Conservation (phyloP, 2,113 vertebrate species). For the Podarcis muralis region DNA sequence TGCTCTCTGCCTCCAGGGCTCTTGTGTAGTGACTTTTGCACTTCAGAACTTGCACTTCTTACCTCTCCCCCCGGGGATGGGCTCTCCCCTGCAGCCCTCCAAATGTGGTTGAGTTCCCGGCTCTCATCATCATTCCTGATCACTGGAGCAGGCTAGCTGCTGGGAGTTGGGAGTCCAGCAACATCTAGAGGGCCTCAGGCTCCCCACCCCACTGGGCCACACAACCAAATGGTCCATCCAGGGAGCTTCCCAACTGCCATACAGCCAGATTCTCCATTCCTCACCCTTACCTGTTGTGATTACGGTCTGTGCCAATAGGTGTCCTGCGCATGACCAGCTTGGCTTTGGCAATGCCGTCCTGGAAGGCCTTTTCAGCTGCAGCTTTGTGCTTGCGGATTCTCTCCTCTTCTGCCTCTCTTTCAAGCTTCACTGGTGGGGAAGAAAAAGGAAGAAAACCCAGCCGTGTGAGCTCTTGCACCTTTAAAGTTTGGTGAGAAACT, state of each 20-base stretch:
- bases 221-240: background rate
- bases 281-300: constrained; percentile 87
- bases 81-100: too few relatives aligned
- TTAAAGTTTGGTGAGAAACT: background rate
- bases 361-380: constrained; percentile 88
- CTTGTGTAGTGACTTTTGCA: too few relatives aligned
- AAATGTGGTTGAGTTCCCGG: too few relatives aligned
- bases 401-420: constrained; percentile 93
- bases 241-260: background rate
- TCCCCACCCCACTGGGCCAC: background rate
- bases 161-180: too few relatives aligned
- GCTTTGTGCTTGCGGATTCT: constrained; percentile 87
- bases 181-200: too few relatives aligned
- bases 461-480: too few relatives aligned
- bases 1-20: too few relatives aligned
- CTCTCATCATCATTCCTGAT: too few relatives aligned
- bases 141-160: too few relatives aligned
- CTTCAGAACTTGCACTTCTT: too few relatives aligned
- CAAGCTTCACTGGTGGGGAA: constrained; percentile 84
- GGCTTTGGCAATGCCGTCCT: constrained; percentile 92
- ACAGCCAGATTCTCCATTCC: background rate
- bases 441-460: constrained; percentile 13
- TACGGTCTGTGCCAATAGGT: constrained; percentile 92
- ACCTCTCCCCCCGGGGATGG: too few relatives aligned
- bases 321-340: constrained; percentile 88